A percentile compares a stretch with the other conserved stretches of the same genome.
These are phyloP conservation scores for Tringa solitaria DNA, from an alignment of 2,113 vertebrate species.

Conservation along the genomic window DNA sequence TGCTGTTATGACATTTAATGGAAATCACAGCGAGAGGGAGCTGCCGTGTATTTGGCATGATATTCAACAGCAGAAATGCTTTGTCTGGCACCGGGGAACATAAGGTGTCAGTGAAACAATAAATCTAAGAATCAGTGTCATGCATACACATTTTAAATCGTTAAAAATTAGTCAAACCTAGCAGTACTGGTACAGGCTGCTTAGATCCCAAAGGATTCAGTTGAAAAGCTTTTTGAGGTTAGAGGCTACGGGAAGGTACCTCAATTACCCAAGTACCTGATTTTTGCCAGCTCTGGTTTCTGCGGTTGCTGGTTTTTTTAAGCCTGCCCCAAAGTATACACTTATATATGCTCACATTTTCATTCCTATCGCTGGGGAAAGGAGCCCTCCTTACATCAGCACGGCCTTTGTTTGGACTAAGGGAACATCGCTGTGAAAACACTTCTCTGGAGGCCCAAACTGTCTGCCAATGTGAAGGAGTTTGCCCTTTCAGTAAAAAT, in stretches of 20 bases:
- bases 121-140: neutral
- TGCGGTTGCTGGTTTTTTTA: neutral
- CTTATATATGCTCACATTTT: fast-evolving
- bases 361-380: neutral
- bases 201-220: neutral
- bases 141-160: neutral
- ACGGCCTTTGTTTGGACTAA: neutral
- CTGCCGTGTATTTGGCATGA: neutral
- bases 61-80: neutral
- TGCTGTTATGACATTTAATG: neutral
- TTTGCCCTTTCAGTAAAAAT: neutral
- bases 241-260: neutral
- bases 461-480: neutral
- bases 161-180: neutral
- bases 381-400: neutral
- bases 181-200: neutral
- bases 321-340: neutral
- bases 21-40: neutral
- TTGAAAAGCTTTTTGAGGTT: neutral
- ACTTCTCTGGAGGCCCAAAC: neutral
- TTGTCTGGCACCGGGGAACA: neutral
- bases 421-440: neutral
- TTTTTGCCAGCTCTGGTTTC: neutral
- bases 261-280: neutral
- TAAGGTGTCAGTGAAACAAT: neutral